Percentiles rank a stretch among this genome's conserved stretches.
phyloP scores from a whole-genome alignment of 2,113 vertebrate genomes.

The Poeciliopsis prolifica region DNA sequence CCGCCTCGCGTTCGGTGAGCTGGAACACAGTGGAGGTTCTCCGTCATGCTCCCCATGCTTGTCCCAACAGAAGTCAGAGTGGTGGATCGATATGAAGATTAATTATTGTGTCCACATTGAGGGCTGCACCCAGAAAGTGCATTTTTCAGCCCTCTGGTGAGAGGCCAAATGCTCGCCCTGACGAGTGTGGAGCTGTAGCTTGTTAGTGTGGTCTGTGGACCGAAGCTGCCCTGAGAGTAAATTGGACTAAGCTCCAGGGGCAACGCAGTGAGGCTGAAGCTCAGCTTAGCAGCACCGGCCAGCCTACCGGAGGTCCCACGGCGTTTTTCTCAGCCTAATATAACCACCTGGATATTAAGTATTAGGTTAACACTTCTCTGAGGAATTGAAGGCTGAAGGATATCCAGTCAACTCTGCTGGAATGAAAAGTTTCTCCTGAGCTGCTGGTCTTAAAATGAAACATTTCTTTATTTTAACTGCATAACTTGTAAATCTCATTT shows the following conservation, averaged over 20 bases:
- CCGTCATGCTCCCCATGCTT: conserved; percentile 36
- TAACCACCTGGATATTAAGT: conserved; percentile 22
- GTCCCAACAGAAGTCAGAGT: conserved; percentile 52
- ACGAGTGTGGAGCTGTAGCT: conserved; percentile 58
- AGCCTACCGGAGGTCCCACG: conserved; percentile 24
- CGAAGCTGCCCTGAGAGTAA: conserved; percentile 60
- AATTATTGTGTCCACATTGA: conserved; percentile 74
- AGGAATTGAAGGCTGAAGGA: conserved; percentile 11
- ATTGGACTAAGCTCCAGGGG: conserved; percentile 63
- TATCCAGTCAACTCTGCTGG: neutral
- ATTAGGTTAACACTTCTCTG: conserved; percentile 33
- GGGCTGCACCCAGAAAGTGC: conserved; percentile 58
- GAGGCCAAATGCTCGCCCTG: conserved; percentile 56
- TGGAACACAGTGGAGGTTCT: conserved; percentile 34
- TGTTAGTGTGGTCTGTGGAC: conserved; percentile 71
- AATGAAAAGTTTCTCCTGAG: conserved; percentile 11
- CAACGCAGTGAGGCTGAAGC: conserved; percentile 34
- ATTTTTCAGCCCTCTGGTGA: conserved; percentile 69
- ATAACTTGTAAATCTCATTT: neutral
- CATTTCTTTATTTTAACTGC: conserved; percentile 4
- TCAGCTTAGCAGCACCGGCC: conserved; percentile 34
- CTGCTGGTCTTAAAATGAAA: neutral
- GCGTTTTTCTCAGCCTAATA: conserved; percentile 17
- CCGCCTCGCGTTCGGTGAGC: conserved; percentile 29
- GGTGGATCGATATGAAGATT: conserved; percentile 68